A percentile compares a stretch with the other conserved stretches of the same genome.
phyloP scores from a whole-genome alignment of 2,888 invertebrate species.

The Leptothorax acervorum region DNA sequence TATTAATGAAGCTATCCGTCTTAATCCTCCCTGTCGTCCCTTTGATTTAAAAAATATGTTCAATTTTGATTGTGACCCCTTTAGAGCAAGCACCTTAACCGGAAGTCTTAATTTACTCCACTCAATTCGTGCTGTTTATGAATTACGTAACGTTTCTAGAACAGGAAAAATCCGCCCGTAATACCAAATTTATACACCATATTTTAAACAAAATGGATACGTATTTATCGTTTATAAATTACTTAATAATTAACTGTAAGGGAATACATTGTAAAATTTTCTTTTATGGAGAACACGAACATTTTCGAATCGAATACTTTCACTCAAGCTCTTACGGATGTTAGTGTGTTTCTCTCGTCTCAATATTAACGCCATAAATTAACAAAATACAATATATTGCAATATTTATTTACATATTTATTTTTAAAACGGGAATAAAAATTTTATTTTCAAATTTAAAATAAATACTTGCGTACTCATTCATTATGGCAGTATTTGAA shows the following conservation, averaged over 20 bases:
- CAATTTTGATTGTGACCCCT: slow-evolving; percentile 50
- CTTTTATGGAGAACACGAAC: not conserved
- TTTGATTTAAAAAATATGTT: not conserved
- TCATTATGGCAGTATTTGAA: slow-evolving; percentile 14
- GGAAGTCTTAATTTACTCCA: slow-evolving; percentile 53
- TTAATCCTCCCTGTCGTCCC: not conserved
- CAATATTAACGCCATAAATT: slow-evolving; percentile 17
- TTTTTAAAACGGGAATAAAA: not conserved
- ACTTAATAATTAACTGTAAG: slow-evolving; percentile 22
- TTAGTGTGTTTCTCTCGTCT: not conserved
- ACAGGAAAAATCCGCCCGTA: not conserved
- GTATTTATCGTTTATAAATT: slow-evolving; percentile 19
- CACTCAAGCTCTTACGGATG: not conserved
- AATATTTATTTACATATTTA: slow-evolving; percentile 24
- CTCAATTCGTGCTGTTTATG: slow-evolving; percentile 41
- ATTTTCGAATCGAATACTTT: not conserved
- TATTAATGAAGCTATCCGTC: not conserved
- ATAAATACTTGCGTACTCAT: slow-evolving; percentile 7
- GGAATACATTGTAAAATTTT: slow-evolving; percentile 6
- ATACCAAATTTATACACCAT: not conserved
- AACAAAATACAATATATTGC: not conserved
- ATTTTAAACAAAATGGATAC: not conserved
- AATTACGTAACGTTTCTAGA: not conserved
- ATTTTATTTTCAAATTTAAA: slow-evolving; percentile 5
- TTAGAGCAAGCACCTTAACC: slow-evolving; percentile 61